Percentiles rank a stretch among this genome's conserved stretches.
phyloP scores from a whole-genome alignment of 2,113 vertebrate species.

The Ceyx cyanopectus region DNA sequence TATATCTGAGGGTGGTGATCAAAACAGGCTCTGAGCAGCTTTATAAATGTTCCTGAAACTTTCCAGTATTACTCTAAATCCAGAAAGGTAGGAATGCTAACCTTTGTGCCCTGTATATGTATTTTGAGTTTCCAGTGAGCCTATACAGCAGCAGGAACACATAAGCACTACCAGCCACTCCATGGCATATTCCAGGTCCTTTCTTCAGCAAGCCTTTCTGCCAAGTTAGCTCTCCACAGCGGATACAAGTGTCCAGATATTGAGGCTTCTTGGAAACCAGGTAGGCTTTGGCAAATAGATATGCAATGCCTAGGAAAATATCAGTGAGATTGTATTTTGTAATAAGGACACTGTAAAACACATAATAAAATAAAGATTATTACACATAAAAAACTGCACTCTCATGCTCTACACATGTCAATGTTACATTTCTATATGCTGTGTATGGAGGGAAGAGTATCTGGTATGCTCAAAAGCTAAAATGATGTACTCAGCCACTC shows the following conservation, averaged over 20 bases:
- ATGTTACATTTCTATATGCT: accelerated
- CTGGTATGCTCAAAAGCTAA: neutral
- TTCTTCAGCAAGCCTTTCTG: conserved; percentile 91
- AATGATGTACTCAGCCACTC: neutral
- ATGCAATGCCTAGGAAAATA: conserved; percentile 85
- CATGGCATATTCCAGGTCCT: conserved; percentile 90
- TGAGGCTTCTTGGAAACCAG: conserved; percentile 89
- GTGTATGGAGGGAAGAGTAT: neutral
- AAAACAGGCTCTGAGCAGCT: neutral
- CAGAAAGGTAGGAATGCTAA: conserved; percentile 54
- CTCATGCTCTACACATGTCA: neutral
- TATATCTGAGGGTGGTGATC: accelerated
- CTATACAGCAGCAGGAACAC: conserved; percentile 90
- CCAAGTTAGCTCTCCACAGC: conserved; percentile 89
- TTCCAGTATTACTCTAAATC: neutral
- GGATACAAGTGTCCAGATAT: conserved; percentile 90
- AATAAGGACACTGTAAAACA: neutral
- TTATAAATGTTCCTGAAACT: neutral
- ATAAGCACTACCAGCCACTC: conserved; percentile 88
- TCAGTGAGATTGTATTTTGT: conserved; percentile 11
- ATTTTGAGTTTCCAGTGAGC: conserved; percentile 89
- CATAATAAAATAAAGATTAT: neutral
- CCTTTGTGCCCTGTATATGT: conserved; percentile 90
- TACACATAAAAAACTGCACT: neutral
- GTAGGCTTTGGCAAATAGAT: conserved; percentile 91